Conservation (phyloP, 2,113 vertebrate species). For the Spizaetus ornatus region DNA sequence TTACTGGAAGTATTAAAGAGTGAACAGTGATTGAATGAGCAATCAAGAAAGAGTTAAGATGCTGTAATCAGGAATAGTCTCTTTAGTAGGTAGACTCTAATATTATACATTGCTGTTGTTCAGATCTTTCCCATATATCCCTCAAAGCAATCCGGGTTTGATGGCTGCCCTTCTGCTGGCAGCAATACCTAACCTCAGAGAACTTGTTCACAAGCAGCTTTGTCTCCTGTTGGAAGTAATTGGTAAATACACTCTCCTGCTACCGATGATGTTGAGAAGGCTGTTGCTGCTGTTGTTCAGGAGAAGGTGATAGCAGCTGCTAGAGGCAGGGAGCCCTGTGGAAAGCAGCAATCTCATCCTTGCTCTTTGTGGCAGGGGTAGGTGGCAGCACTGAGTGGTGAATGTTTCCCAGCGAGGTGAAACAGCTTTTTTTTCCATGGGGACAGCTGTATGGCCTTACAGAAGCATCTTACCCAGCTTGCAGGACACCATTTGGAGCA, state of each 20-base stretch:
- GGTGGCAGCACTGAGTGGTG: background rate
- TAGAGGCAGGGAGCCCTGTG: background rate
- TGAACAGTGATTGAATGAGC: background rate
- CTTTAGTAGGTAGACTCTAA: background rate
- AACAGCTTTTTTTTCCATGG: too few relatives aligned
- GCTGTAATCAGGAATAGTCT: background rate
- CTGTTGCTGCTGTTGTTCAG: background rate
- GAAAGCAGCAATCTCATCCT: background rate
- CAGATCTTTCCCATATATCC: background rate
- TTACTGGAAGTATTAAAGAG: background rate
- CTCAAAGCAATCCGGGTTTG: background rate
- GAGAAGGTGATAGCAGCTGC: background rate
- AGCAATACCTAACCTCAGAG: background rate
- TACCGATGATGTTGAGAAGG: rapidly evolving
- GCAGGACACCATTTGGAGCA: background rate
- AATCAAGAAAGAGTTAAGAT: background rate
- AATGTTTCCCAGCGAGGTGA: background rate
- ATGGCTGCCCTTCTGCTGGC: background rate
- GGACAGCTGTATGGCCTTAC: background rate
- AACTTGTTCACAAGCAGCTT: background rate
- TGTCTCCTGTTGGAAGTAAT: background rate
- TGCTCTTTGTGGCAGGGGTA: too few relatives aligned
- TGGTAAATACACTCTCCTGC: background rate
- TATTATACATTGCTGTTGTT: background rate
- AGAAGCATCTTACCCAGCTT: background rate